Percentiles rank a stretch among this genome's conserved stretches.
Conservation (phyloP, 2,113 vertebrate genomes). For the Caracal caracal region DNA sequence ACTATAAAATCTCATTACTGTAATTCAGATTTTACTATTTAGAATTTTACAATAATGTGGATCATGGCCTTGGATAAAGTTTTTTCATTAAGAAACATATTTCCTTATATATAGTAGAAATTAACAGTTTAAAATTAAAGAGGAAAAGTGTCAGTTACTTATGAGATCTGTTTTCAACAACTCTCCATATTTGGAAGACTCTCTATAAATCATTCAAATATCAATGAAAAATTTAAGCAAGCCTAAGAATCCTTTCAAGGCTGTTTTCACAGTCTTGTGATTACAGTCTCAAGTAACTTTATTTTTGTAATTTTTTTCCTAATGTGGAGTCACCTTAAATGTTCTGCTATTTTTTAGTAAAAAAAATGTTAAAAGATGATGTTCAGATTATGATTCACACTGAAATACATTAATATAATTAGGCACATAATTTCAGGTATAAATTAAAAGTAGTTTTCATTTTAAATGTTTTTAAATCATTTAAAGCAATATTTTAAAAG, state of each 20-base stretch:
- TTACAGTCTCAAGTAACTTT: not conserved
- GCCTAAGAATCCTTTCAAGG: not conserved
- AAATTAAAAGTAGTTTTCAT: constrained; percentile 45
- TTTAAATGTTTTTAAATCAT: constrained; percentile 20
- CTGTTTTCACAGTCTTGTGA: not conserved
- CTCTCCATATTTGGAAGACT: not conserved
- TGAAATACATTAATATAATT: constrained; percentile 33
- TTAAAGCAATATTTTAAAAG: constrained; percentile 34
- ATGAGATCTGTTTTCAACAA: constrained; percentile 9
- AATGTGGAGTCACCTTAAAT: not conserved
- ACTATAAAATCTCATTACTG: not conserved
- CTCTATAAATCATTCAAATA: constrained; percentile 7
- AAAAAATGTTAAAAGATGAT: not conserved
- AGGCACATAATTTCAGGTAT: constrained; percentile 40
- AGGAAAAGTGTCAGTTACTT: not conserved
- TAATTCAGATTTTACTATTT: constrained; percentile 32
- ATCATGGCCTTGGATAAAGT: not conserved
- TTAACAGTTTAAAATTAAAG: constrained; percentile 48
- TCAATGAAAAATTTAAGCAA: constrained; percentile 47
- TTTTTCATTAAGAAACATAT: constrained; percentile 20
- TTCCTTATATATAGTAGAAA: constrained; percentile 32
- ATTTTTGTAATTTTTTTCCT: constrained; percentile 34
- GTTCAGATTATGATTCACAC: constrained; percentile 14
- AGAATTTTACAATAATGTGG: constrained; percentile 28
- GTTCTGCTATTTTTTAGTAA: constrained; percentile 29